Base-by-base conservation (phyloP, 92 coral and sea anemone genomes). In the Umimayanthus kanabou region DNA sequence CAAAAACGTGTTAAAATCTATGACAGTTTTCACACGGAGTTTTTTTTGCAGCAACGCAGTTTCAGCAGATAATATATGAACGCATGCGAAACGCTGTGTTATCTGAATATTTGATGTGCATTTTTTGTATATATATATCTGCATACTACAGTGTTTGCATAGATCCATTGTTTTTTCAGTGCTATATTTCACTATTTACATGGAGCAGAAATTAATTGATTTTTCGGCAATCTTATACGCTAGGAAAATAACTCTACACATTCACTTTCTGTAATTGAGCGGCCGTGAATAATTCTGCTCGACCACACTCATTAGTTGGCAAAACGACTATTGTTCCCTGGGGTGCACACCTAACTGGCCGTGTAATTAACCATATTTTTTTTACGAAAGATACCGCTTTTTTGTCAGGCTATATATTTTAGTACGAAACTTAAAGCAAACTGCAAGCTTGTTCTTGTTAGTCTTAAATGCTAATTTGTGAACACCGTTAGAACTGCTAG, bases 101-200 rank as follows among this genome's bases (percentile, higher is more conserved):
- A 80, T 61, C 73, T 58, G 71, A 58, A 57, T 80, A 53, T 80
- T 39, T 80, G 42, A 80, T 58, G 53, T 80, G 57, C 29, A 74
- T 55, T 55, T 79, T 49, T 13, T 11, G 37, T 33, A 33, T 11
- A 15, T 11, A 15, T 77, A 78, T 28, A 49, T 47, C 72, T 58
- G 84, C 84, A 55, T 80, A 55, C 73, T 29, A 23, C n/a, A 42
- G 76, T 65, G 40, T 66, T 57, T 29, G 15, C 33, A 81, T 22
- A 9, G 20, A 64, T 37, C 5, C 30, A 9, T 47, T 69, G 25
- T 28, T 18, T 37, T 53, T 83, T 65, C 42, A 26, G 58, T 47
- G 55, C 29, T 20, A 67, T 13, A n/a, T 42, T 69, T 61, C 28
- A 42, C 49, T 69, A 42, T 83, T 70, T 45, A 83, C 76, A 11